Conservation (phyloP, 2,888 invertebrate species). For the Drosophila niveifrons region DNA sequence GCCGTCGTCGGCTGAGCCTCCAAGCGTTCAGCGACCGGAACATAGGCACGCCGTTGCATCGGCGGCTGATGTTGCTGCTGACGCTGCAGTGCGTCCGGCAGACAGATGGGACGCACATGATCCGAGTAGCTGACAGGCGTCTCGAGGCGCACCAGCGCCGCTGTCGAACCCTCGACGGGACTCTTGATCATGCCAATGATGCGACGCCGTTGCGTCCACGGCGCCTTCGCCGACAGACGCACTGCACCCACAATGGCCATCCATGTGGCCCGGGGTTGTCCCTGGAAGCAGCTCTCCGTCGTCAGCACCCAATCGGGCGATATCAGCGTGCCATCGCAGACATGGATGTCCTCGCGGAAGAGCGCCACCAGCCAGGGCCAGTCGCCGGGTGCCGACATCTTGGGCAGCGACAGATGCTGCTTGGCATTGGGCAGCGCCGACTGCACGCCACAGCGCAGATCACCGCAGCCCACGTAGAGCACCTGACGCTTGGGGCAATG, state of each 20-base stretch:
- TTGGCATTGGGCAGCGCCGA: constrained; percentile 86
- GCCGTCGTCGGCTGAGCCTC: constrained; percentile 58
- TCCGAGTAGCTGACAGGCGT: constrained; percentile 91
- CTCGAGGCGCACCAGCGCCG: constrained; percentile 92
- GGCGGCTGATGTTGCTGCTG: constrained; percentile 73
- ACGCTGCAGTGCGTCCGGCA: constrained; percentile 87
- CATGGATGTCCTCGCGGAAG: constrained; percentile 93
- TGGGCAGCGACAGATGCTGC: constrained; percentile 86
- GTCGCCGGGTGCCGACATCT: constrained; percentile 92
- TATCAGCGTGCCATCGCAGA: constrained; percentile 93
- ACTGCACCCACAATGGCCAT: constrained; percentile 92
- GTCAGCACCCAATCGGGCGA: constrained; percentile 94
- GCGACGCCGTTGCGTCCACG: constrained; percentile 94
- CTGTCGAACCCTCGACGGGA: constrained; percentile 94
- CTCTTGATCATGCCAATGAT: constrained; percentile 95
- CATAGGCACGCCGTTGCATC: constrained; percentile 77
- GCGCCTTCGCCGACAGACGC: constrained; percentile 91
- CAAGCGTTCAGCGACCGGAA: constrained; percentile 83
- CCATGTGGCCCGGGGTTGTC: constrained; percentile 95
- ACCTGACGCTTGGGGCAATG: constrained; percentile 92
- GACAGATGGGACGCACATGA: constrained; percentile 93
- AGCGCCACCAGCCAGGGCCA: constrained; percentile 97
- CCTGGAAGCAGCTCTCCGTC: constrained; percentile 94
- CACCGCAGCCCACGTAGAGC: constrained; percentile 91
- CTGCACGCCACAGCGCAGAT: constrained; percentile 91